phyloP scores from a whole-genome alignment of 2,797 vertebrate species.

The Mastacembelus armatus region DNA sequence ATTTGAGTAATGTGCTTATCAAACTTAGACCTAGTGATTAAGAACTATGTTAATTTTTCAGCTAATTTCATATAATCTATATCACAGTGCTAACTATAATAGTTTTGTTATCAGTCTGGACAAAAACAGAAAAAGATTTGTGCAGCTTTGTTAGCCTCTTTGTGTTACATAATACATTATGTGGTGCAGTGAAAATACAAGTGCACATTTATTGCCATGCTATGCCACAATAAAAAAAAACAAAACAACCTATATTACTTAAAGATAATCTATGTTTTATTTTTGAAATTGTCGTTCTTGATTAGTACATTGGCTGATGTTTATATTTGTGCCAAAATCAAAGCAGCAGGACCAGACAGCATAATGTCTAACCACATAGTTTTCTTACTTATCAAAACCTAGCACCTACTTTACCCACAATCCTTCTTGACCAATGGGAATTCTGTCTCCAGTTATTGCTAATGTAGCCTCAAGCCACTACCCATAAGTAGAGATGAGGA shows the following conservation, averaged over 20 bases:
- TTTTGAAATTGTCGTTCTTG: not conserved
- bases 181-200: too few relatives aligned
- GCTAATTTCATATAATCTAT: not conserved
- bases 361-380: not conserved
- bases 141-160: too few relatives aligned
- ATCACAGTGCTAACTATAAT: not conserved
- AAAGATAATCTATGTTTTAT: too few relatives aligned
- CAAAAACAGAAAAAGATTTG: too few relatives aligned
- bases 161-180: too few relatives aligned
- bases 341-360: not conserved
- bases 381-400: not conserved
- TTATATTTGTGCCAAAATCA: not conserved
- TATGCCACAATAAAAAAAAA: too few relatives aligned
- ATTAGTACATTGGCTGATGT: not conserved
- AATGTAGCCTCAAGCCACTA: too few relatives aligned
- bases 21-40: conserved; percentile 17
- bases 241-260: too few relatives aligned
- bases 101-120: not conserved
- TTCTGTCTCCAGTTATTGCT: too few relatives aligned
- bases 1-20: conserved; percentile 13
- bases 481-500: not conserved
- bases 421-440: too few relatives aligned
- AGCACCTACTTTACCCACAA: not conserved
- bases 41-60: not conserved
- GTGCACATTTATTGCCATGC: too few relatives aligned